Conservation (phyloP, 2,113 vertebrate species). For the Paramisgurnus dabryanus region DNA sequence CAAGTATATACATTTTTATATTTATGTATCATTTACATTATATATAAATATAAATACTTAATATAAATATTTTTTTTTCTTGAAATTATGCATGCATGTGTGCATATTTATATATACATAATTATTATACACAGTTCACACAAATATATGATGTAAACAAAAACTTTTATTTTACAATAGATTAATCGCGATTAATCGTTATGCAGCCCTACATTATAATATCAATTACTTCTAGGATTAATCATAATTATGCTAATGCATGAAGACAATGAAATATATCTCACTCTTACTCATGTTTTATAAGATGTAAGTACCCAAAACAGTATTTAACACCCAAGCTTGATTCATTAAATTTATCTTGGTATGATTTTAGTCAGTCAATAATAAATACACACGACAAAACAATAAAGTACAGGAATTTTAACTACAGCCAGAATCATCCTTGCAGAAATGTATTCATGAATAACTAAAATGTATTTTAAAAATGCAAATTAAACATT, state of each 20-base stretch:
- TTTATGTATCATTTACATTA: no score
- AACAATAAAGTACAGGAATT: background rate
- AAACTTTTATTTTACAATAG: no score
- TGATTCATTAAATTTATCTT: slow-evolving; percentile 12
- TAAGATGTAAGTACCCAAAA: no score
- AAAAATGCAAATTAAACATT: background rate
- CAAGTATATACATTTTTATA: no score
- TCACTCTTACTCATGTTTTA: no score
- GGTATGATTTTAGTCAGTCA: background rate
- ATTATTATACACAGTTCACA: no score
- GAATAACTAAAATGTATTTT: background rate
- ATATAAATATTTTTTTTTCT: background rate
- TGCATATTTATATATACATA: no score
- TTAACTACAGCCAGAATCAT: background rate
- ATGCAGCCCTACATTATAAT: no score
- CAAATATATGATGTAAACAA: no score
- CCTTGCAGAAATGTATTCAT: slow-evolving; percentile 11
- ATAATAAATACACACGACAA: background rate
- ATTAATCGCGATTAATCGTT: no score
- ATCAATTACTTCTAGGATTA: no score
- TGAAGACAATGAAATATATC: background rate
- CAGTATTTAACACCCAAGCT: slow-evolving; percentile 1
- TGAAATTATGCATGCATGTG: background rate
- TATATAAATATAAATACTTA: no score
- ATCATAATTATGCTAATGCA: background rate